Conservation (phyloP, 2,113 vertebrate genomes). For the Crypturellus undulatus region DNA sequence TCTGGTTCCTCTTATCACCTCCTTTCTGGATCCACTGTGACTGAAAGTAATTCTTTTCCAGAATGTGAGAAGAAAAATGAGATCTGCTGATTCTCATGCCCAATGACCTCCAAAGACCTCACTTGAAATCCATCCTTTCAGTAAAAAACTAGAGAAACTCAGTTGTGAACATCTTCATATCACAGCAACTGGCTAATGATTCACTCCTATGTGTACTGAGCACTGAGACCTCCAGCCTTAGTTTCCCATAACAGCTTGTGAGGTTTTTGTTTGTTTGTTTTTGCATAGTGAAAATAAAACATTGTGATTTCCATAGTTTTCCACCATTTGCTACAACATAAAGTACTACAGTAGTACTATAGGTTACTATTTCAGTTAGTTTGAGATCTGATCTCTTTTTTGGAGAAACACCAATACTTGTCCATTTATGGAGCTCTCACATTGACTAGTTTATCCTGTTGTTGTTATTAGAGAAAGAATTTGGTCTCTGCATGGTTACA, state of each 20-base stretch:
- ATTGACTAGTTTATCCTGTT: neutral
- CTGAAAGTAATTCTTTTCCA: neutral
- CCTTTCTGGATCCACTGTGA: neutral
- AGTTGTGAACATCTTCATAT: neutral
- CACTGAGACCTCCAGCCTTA: neutral
- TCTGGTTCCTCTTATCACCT: neutral
- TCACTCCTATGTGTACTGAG: neutral
- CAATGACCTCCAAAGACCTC: neutral
- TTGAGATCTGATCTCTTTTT: neutral
- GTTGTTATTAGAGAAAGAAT: neutral
- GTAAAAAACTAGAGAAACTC: neutral
- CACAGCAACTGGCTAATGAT: neutral
- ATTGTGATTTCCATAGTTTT: neutral
- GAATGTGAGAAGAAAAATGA: neutral
- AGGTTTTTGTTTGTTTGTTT: neutral
- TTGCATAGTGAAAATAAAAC: neutral
- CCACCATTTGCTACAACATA: neutral
- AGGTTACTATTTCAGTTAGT: neutral
- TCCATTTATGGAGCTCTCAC: neutral
- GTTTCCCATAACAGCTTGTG: neutral
- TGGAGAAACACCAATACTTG: neutral
- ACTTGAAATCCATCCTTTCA: neutral
- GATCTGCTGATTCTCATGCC: neutral
- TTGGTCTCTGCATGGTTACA: neutral
- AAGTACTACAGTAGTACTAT: neutral